Conservation (phyloP, 2,888 invertebrate genomes). For the Synanthedon myopaeformis region DNA sequence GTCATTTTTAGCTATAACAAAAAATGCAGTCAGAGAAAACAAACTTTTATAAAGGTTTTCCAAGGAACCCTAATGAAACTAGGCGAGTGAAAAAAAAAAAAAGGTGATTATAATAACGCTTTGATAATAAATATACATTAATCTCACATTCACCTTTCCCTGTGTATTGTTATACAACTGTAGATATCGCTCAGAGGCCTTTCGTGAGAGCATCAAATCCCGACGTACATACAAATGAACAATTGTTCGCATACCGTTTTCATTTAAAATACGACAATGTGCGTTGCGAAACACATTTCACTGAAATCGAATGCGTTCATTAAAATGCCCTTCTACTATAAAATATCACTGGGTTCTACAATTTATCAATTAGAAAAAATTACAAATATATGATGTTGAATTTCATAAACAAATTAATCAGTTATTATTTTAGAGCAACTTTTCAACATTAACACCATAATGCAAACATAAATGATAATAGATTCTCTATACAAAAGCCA, state of each 20-base stretch:
- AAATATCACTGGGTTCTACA: no score
- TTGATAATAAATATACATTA: conserved; percentile 27
- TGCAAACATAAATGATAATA: no score
- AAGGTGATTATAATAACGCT: conserved; percentile 8
- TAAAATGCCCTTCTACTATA: conserved; percentile 23
- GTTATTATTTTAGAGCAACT: no score
- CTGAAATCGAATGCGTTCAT: conserved; percentile 29
- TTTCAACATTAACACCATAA: no score
- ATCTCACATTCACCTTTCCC: conserved; percentile 44
- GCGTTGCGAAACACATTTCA: conserved; percentile 28
- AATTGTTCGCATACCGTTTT: conserved; percentile 18
- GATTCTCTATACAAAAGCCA: no score
- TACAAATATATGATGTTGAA: no score
- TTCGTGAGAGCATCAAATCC: conserved; percentile 36
- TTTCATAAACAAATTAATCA: no score
- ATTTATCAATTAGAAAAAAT: no score
- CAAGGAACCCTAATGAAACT: not conserved
- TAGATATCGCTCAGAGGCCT: conserved; percentile 10
- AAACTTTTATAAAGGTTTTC: not conserved
- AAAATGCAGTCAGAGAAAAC: not conserved
- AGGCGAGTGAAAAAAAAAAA: not conserved
- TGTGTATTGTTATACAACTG: conserved; percentile 39
- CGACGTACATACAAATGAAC: conserved; percentile 31
- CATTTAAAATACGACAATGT: conserved; percentile 1
- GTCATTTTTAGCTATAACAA: no score